Base-by-base conservation (phyloP, 2,888 invertebrate genomes). In the Acleris emargana region DNA sequence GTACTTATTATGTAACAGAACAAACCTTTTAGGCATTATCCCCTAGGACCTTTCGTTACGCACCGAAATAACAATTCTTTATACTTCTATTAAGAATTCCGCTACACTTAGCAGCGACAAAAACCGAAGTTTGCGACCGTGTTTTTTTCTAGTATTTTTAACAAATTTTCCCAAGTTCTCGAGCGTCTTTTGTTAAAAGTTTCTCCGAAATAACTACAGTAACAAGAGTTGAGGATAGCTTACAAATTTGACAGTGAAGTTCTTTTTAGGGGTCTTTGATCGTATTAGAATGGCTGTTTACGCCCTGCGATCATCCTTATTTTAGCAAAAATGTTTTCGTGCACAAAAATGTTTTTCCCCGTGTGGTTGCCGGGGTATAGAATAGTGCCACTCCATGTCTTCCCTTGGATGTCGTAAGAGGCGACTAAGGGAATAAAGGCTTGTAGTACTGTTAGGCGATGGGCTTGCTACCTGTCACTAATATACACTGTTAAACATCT, bases 121-220 rank as follows among this genome's bases (percentile, higher is more conserved):
- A 49, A 47, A 57, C 17, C 50, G 50, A 59, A 64, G 50, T 66
- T 54, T 11, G 32, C 17, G 38, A 51, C 32, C 9, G 51, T 57
- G 57, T 57, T 60, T 25, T 49, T 58, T 58, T 38, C 38, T 17
- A 43, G 43, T 60, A 51, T 60, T 60, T 54, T 55, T 51, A 66
- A 64, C 54, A 60, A 64, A 55, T 55, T 66, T 57, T 22, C 13
- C 45, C 25, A 66, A 60, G 55, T 60, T 32, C 28, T 13, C 5
- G 49, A 51, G 51, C 20, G 38, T 59, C 54, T 61, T 38, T 66
- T 66, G 66, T 57, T 61, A 52, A 57, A 66, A 66, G 60, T 66
- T 66, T 25, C 42, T 22, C 22, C 5, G 47, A 32, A 61, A 57
- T 43, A 64, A 60, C 66, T 66, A 66, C 45, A 49, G 50, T 43